A percentile compares a stretch with the other conserved stretches of the same genome.
Conservation (phyloP, 2,888 invertebrate species). For the Lithophane socia region DNA sequence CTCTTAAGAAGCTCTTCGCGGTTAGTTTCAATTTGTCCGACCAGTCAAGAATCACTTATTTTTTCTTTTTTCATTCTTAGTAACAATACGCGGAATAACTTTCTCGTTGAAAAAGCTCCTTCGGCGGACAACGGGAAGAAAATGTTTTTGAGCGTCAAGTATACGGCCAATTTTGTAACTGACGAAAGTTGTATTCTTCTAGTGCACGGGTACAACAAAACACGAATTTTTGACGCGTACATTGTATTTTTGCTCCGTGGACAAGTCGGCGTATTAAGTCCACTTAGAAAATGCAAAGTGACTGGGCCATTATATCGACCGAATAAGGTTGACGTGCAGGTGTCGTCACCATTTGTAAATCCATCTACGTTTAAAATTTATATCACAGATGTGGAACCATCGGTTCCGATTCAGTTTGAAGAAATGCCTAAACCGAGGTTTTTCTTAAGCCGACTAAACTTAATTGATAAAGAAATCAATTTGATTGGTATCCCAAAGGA, state of each 20-base stretch:
- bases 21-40: constrained; percentile 81
- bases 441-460: constrained; percentile 79
- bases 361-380: constrained; percentile 73
- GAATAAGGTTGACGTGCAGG: constrained; percentile 81
- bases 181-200: constrained; percentile 80
- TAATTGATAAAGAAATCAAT: constrained; percentile 81
- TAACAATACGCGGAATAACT: constrained; percentile 76
- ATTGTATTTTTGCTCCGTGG: constrained; percentile 82
- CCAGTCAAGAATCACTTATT: constrained; percentile 82
- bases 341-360: constrained; percentile 80
- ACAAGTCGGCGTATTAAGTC: constrained; percentile 76
- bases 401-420: constrained; percentile 77
- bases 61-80: constrained; percentile 80
- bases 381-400: constrained; percentile 82
- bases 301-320: constrained; percentile 84
- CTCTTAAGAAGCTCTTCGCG: constrained; percentile 83
- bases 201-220: constrained; percentile 86
- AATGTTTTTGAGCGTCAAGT: constrained; percentile 82
- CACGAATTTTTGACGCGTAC: constrained; percentile 86
- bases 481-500: constrained; percentile 79
- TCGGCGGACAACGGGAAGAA: constrained; percentile 81
- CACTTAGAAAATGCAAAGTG: constrained; percentile 83
- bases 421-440: constrained; percentile 74
- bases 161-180: constrained; percentile 81
- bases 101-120: constrained; percentile 81